Evolutionary conservation across 2,113 vertebrate species (phyloP), one percentile per base, ranked within the genome.

Genomic region (Peucedramus taeniatus): DNA sequence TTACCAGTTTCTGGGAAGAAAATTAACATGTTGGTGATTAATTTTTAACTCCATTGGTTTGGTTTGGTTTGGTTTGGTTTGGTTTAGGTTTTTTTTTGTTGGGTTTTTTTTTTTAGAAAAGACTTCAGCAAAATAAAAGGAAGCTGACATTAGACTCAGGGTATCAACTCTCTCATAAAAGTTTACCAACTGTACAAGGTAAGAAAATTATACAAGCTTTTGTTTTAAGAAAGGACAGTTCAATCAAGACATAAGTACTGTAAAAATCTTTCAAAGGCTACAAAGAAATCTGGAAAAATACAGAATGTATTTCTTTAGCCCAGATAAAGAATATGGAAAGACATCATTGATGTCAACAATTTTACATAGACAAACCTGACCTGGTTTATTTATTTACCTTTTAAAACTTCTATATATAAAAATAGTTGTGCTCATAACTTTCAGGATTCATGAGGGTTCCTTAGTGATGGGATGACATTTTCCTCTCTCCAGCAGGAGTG

Each of bases 261-360:
- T 98, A 98, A 98, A 98, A 99, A 98, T 98, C 98, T 98, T 98
- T 85, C 98, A 98, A 99, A 99, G 98, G 98, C 98, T 98, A 99
- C 98, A 98, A 98, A 98, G 98, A 97, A 95, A 99, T 99, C 98
- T 98, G 98, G 98, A 99, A 99, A 99, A 99, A 99, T 99, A 98
- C 98, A 98, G 98, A 98, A 97, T 92, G 98, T 98, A 98, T 98
- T 98, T 98, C 98, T 98, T 98, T 98, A 94, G 97, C 96, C 98
- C 98, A 98, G 98, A 98, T 98, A 97, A 91, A 97, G 98, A 98
- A 98, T 98, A 98, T 98, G 98, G 98, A 98, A 98, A 98, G 99
- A 99, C 99, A 99, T 99, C 99, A 99, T 98, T 99, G 99, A 99
- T 99, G 99, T 98, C 99, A 99, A 98, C 98, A 98, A 98, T 98